A percentile compares a stretch with the other conserved stretches of the same genome.
These are phyloP conservation scores for Catamblyrhynchus diadema DNA, from an alignment of 2,797 vertebrate species.

Conservation along the genomic window DNA sequence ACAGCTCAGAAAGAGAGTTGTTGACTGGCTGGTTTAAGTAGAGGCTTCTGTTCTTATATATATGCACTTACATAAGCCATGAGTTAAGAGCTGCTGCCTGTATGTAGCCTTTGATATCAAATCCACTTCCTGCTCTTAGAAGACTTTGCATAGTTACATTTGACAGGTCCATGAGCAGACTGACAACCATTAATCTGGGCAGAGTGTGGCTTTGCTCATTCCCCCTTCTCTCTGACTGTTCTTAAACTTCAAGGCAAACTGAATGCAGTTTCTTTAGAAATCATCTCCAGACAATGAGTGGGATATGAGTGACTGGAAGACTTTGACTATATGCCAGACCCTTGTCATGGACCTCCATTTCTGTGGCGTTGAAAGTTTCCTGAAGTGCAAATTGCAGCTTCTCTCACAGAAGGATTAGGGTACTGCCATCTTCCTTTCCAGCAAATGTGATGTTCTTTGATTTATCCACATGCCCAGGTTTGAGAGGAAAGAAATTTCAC, in stretches of 20 bases:
- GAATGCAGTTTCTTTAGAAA: neutral
- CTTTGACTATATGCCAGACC: neutral
- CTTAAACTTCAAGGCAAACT: neutral
- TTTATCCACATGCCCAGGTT: neutral
- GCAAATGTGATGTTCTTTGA: neutral
- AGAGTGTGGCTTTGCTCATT: neutral
- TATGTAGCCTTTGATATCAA: neutral
- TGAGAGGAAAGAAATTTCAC: neutral
- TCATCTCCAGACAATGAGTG: neutral
- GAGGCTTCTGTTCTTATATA: neutral
- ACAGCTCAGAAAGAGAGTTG: neutral
- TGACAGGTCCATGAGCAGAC: neutral
- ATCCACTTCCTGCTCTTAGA: neutral
- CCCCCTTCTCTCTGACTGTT: neutral
- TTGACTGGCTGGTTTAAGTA: conserved; percentile 10
- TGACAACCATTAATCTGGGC: neutral
- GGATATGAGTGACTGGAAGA: neutral
- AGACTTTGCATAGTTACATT: neutral
- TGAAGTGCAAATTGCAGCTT: neutral
- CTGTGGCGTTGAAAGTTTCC: neutral
- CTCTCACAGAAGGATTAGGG: neutral
- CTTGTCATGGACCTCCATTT: neutral
- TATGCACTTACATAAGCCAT: neutral
- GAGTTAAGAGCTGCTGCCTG: neutral
- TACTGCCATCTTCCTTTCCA: neutral